Evolutionary conservation across 1,140 invertebrate species (phyloP), one percentile per base, ranked within the genome.

Genomic region (Drosophila trapezifrons): DNA sequence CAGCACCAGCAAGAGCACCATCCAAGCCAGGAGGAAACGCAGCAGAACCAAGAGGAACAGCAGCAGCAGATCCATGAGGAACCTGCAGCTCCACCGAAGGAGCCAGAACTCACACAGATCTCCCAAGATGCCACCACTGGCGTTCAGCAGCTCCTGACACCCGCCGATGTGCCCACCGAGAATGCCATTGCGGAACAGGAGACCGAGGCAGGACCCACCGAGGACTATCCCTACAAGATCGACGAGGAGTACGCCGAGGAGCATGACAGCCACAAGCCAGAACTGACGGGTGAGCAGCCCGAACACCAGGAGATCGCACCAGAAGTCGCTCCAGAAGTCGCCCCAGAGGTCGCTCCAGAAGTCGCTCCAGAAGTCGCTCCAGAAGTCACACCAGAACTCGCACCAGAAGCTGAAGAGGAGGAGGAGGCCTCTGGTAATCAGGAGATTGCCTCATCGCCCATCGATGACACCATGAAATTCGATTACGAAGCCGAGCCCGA

Each of bases 151-250:
- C 49, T 77, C 22, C 54, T 90, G n/a, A 91, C 90, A 4, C 80
- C 90, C 10, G 78, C 76, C 4, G 78, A 80, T 69, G 72, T 80
- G 37, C 71, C 69, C 17, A 85, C 78, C 4, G 75, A 89, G 45
- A 77, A 79, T 49, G 64, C 57, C 6, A 80, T 65, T 18, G 40
- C 35, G 4, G 76, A 86, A 2, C 70, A 58, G 4, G 73, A 82
- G 25, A 86, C 76, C 1, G 87, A 89, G 17, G 47, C 65, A 3
- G 70, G 43, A 15, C 81, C 80, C 46, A 78, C 83, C 29, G 89
- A 91, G 42, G 90, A 91, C 37, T 91, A 91, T 80, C 90, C 90
- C 15, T 91, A 91, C 67, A 91, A 91, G 64, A 86, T 91, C 12
- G 90, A 91, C 13, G 86, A 91, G 56, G 90, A 91, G 40, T 91